A percentile compares a stretch with the other conserved stretches of the same genome.
phyloP scores from a whole-genome alignment of 2,113 vertebrate species.

The Tautogolabrus adspersus region DNA sequence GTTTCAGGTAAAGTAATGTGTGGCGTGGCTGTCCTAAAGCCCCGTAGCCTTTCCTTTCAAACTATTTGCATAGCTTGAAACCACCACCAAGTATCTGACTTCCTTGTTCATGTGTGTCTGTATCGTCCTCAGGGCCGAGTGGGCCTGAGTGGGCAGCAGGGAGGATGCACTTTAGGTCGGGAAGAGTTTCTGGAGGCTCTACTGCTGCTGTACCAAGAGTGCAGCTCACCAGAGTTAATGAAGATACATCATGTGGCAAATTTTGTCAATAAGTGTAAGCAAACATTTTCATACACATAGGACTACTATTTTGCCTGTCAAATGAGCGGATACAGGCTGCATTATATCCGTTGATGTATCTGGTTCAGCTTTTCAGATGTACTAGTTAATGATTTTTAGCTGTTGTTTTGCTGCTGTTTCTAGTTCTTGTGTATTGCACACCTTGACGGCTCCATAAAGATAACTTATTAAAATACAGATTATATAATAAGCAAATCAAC shows the following conservation, averaged over 20 bases:
- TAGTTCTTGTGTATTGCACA: neutral
- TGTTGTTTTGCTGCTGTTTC: neutral
- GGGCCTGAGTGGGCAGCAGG: conserved; percentile 82
- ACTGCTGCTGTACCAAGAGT: conserved; percentile 93
- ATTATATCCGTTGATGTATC: neutral
- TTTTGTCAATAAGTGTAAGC: conserved; percentile 96
- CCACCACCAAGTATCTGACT: neutral
- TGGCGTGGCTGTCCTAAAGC: neutral
- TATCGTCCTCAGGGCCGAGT: conserved; percentile 86
- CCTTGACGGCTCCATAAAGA: neutral
- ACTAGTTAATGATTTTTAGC: neutral
- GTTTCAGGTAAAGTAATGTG: conserved; percentile 89
- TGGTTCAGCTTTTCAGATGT: neutral
- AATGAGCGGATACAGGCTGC: neutral
- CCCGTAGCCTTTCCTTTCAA: neutral
- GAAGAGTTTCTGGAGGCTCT: conserved; percentile 94
- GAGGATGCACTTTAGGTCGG: conserved; percentile 83
- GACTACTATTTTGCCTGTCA: neutral
- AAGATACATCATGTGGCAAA: conserved; percentile 91
- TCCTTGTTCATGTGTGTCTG: conserved; percentile 30
- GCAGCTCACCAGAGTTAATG: conserved; percentile 90
- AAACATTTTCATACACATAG: neutral
- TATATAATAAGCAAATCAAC: neutral
- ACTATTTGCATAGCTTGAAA: neutral
- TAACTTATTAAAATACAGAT: neutral